These are phyloP conservation scores for Urosaurus nigricauda DNA, from an alignment of 2,797 vertebrate species.

Conservation along the genomic window DNA sequence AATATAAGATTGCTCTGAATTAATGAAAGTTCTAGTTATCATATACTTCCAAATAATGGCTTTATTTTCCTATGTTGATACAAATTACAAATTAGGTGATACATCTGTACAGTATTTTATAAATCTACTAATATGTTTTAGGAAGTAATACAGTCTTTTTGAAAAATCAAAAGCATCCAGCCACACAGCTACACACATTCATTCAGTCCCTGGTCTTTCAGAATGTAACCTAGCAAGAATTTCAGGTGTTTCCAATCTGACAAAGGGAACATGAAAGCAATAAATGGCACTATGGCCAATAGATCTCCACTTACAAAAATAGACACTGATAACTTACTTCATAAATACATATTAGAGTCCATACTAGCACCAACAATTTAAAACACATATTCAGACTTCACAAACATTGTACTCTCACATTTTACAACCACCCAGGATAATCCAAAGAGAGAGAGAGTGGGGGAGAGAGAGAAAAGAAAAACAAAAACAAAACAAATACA, in stretches of 20 bases:
- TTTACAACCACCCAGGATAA: neutral
- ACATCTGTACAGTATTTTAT: neutral
- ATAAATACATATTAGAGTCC: neutral
- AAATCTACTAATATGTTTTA: neutral
- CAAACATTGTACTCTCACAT: neutral
- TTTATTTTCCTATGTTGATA: neutral
- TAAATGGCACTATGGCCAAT: neutral
- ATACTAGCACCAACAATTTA: neutral
- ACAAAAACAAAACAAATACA: neutral
- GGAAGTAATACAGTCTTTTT: neutral
- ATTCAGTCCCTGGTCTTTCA: neutral
- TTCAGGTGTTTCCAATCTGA: conserved; percentile 5
- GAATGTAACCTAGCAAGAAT: conserved; percentile 16
- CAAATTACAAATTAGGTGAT: neutral
- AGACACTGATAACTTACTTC: neutral
- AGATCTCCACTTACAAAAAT: neutral
- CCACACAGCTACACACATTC: neutral
- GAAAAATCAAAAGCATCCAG: neutral
- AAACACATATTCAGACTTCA: neutral
- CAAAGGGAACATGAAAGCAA: neutral
- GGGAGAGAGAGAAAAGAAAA: too few species aligned
- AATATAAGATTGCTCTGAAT: neutral
- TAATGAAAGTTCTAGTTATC: neutral
- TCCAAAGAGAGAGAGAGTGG: neutral
- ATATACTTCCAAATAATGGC: neutral